Percentiles rank a stretch among this genome's conserved stretches.
These are phyloP conservation scores for Sterna hirundo DNA, from an alignment of 2,113 vertebrate species.

Conservation along the genomic window DNA sequence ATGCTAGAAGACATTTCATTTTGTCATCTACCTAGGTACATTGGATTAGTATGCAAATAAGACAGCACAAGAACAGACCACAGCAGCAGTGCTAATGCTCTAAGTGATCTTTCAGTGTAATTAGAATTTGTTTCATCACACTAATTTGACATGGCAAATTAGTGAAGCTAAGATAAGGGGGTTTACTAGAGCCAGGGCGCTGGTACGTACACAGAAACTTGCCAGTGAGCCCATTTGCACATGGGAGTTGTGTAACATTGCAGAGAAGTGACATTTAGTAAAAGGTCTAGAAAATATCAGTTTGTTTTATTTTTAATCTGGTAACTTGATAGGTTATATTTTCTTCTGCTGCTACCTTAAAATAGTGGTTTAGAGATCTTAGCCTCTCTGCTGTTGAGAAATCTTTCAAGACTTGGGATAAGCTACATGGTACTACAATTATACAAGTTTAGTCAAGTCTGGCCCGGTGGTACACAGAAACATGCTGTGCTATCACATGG, in stretches of 20 bases:
- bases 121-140: conserved; percentile 77
- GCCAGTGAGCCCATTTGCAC: conserved; percentile 42
- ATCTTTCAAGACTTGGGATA: neutral
- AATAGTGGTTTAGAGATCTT: neutral
- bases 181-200: conserved; percentile 29
- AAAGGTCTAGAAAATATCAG: conserved; percentile 59
- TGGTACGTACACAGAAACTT: conserved; percentile 59
- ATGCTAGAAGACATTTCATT: conserved; percentile 30
- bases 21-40: conserved; percentile 42
- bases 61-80: conserved; percentile 46
- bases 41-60: conserved; percentile 53
- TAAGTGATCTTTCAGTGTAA: conserved; percentile 71
- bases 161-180: conserved; percentile 69
- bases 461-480: neutral
- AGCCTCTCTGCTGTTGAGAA: neutral
- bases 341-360: neutral
- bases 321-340: conserved; percentile 9
- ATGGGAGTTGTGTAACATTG: conserved; percentile 21
- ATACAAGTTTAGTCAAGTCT: conserved; percentile 51
- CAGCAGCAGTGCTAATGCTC: conserved; percentile 52
- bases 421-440: neutral
- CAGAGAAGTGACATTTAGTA: conserved; percentile 57
- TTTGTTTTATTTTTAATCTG: conserved; percentile 53
- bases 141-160: conserved; percentile 78
- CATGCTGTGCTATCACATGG: neutral